Evolutionary conservation across 1,140 invertebrate genomes (phyloP).

Genomic region (Drosophila triauraria): DNA sequence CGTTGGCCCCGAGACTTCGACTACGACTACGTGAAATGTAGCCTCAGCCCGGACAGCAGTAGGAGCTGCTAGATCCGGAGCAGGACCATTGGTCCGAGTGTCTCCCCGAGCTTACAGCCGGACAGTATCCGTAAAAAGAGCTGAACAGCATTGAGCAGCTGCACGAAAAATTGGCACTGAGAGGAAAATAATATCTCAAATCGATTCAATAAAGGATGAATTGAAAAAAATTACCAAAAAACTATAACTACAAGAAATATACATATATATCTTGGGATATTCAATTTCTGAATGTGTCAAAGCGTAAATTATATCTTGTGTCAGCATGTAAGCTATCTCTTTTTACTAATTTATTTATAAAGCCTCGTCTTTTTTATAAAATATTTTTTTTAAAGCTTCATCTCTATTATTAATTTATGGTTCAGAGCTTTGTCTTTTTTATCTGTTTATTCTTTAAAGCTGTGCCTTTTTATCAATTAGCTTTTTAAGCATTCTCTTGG

Average conservation of each 20-base stretch:
- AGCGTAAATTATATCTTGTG: too few relatives aligned
- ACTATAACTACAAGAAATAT: too few relatives aligned
- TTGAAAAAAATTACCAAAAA: background rate
- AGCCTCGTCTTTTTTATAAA: too few relatives aligned
- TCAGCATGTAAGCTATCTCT: background rate
- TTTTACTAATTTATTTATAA: too few relatives aligned
- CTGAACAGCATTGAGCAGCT: constrained; percentile 10
- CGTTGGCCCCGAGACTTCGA: constrained; percentile 24
- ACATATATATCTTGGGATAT: too few relatives aligned
- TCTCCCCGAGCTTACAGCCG: constrained; percentile 45
- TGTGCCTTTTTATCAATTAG: background rate
- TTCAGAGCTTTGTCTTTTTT: too few relatives aligned
- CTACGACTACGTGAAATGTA: constrained; percentile 34
- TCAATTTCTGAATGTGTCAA: too few relatives aligned
- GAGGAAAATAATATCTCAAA: background rate
- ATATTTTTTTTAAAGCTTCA: too few relatives aligned
- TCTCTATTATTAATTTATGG: too few relatives aligned
- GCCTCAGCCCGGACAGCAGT: constrained; percentile 1
- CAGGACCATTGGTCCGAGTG: constrained; percentile 53
- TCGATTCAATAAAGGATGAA: too few relatives aligned
- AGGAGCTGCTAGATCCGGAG: constrained; percentile 1
- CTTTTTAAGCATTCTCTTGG: background rate
- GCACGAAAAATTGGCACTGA: constrained; percentile 19
- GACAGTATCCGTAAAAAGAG: constrained; percentile 13
- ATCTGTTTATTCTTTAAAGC: background rate